Conservation (phyloP, 2,797 vertebrate species). For the Artibeus lituratus region DNA sequence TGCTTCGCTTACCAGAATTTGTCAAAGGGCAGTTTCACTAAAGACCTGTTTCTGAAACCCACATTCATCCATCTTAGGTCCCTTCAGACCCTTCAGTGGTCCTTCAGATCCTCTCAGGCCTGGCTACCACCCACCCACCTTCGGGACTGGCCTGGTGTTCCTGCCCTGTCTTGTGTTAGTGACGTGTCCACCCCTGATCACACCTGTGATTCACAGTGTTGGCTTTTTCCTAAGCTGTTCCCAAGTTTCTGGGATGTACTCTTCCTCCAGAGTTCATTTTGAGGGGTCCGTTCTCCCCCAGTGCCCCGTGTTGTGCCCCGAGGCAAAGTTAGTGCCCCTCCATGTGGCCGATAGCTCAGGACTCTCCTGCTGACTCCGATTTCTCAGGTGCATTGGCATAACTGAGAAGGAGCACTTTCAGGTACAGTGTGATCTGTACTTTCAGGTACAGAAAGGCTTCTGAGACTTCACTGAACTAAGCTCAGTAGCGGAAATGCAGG, state of each 20-base stretch:
- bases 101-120: neutral
- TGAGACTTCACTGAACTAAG: neutral
- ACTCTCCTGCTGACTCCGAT: rapidly evolving
- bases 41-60: neutral
- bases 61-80: rapidly evolving
- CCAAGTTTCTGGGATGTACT: rapidly evolving
- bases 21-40: neutral
- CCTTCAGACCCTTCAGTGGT: neutral
- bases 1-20: neutral
- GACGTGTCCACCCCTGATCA: rapidly evolving
- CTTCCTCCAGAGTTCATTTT: too few relatives aligned
- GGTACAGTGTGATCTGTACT: neutral
- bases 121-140: rapidly evolving
- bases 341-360: rapidly evolving
- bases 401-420: neutral
- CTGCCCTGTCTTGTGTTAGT: neutral
- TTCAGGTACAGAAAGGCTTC: neutral
- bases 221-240: neutral
- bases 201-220: rapidly evolving
- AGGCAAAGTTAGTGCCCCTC: neutral
- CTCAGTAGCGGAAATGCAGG: rapidly evolving
- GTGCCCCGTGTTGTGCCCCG: neutral
- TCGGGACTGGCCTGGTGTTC: neutral
- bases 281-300: neutral
- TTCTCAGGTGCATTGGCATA: neutral